These are phyloP conservation scores for Unio pictorum DNA, from an alignment of 2,888 invertebrate genomes.

Conservation along the genomic window DNA sequence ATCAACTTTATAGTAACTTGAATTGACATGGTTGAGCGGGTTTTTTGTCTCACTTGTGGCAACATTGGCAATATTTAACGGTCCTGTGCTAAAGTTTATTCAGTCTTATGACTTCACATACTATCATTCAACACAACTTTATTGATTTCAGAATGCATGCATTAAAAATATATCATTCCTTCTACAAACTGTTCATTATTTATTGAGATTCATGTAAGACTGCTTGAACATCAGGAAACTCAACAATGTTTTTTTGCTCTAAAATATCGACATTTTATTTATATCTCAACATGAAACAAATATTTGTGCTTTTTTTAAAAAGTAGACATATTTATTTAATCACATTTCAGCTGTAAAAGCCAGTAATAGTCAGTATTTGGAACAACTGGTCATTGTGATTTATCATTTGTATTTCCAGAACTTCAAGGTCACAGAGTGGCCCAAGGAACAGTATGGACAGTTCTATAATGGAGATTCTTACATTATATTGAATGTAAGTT, in stretches of 20 bases:
- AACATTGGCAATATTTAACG: too few relatives aligned
- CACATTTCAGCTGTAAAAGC: neutral
- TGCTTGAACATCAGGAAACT: too few relatives aligned
- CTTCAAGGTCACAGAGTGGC: slow-evolving; percentile 60
- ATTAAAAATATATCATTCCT: too few relatives aligned
- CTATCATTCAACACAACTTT: too few relatives aligned
- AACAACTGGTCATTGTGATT: neutral
- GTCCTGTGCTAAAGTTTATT: too few relatives aligned
- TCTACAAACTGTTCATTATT: too few relatives aligned
- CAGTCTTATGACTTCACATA: too few relatives aligned
- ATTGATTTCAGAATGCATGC: too few relatives aligned
- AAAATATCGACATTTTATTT: neutral
- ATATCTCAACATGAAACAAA: neutral
- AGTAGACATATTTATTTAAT: neutral
- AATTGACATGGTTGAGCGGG: too few relatives aligned
- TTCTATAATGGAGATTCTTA: slow-evolving; percentile 67
- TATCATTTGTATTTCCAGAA: slow-evolving; percentile 47
- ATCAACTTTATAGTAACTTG: neutral
- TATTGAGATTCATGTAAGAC: too few relatives aligned
- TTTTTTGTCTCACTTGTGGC: too few relatives aligned
- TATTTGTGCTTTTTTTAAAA: neutral
- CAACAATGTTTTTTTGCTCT: too few relatives aligned
- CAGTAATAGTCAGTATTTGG: neutral
- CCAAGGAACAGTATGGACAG: slow-evolving; percentile 62
- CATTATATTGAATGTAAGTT: slow-evolving; percentile 65